Evolutionary conservation across 2,797 vertebrate species (phyloP).

Genomic region (Enteromius radiatus): DNA sequence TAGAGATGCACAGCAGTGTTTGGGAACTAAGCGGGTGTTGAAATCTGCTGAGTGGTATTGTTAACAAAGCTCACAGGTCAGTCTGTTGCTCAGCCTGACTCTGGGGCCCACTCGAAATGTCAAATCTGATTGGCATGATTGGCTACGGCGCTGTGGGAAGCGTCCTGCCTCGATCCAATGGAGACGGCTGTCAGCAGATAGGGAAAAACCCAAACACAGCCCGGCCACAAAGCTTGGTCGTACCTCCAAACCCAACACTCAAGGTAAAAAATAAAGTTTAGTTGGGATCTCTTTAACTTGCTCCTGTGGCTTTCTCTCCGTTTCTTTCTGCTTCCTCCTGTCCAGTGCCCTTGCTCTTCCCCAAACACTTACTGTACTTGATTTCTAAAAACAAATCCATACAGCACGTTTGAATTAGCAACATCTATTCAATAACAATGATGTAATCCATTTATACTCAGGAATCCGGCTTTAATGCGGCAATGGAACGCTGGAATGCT

Average conservation of each 20-base stretch:
- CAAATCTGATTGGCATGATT: slow-evolving; percentile 49
- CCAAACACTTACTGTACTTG: slow-evolving; percentile 63
- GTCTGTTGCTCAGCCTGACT: slow-evolving; percentile 28
- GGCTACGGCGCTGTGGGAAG: slow-evolving; percentile 62
- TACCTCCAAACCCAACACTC: slow-evolving; percentile 65
- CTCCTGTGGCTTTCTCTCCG: slow-evolving; percentile 24
- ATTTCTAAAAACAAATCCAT: slow-evolving; percentile 61
- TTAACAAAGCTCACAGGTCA: slow-evolving; percentile 44
- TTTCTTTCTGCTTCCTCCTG: slow-evolving; percentile 27
- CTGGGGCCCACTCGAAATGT: slow-evolving; percentile 41
- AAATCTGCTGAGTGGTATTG: slow-evolving; percentile 46
- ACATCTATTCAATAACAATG: slow-evolving; percentile 64
- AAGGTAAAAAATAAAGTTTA: slow-evolving; percentile 68
- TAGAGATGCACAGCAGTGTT: slow-evolving; percentile 29
- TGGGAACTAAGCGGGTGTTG: slow-evolving; percentile 34
- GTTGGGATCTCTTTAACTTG: slow-evolving; percentile 45
- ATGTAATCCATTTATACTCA: slow-evolving; percentile 63
- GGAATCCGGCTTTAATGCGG: slow-evolving; percentile 58
- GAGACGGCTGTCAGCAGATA: slow-evolving; percentile 74
- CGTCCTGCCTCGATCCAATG: slow-evolving; percentile 61
- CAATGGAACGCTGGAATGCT: slow-evolving; percentile 53
- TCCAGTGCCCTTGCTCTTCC: slow-evolving; percentile 20
- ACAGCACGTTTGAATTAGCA: slow-evolving; percentile 58
- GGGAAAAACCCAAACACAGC: slow-evolving; percentile 60
- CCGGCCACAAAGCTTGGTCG: slow-evolving; percentile 45